phyloP scores from a whole-genome alignment of 2,113 vertebrate genomes.

The Otocyon megalotis region DNA sequence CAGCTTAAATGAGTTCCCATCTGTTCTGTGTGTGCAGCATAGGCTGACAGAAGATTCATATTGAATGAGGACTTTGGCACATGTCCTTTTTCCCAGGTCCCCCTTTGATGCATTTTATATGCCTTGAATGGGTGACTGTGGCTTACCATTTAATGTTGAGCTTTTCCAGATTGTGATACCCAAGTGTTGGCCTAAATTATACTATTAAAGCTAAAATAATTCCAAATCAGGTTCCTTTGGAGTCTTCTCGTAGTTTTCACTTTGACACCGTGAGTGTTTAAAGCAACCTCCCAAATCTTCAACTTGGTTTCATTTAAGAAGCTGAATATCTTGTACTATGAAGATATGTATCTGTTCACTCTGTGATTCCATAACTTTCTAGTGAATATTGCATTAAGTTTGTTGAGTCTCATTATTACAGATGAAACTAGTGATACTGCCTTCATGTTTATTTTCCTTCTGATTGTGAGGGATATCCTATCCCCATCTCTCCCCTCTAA shows the following conservation, averaged over 20 bases:
- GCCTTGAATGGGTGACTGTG: background rate
- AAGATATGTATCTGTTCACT: constrained; percentile 68
- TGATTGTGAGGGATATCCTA: background rate
- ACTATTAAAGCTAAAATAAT: background rate
- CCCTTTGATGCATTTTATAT: background rate
- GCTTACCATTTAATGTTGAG: background rate
- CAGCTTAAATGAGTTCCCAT: too few relatives aligned
- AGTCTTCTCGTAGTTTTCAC: constrained; percentile 63
- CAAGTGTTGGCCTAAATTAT: constrained; percentile 50
- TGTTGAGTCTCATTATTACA: constrained; percentile 49
- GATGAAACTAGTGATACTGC: constrained; percentile 19
- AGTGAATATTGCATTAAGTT: constrained; percentile 79
- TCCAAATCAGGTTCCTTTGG: constrained; percentile 59
- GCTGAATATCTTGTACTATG: constrained; percentile 56
- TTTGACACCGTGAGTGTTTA: constrained; percentile 59
- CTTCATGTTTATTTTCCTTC: constrained; percentile 68
- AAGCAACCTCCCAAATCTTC: background rate
- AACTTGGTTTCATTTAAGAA: constrained; percentile 30
- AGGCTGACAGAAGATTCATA: background rate
- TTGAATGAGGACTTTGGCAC: too few relatives aligned
- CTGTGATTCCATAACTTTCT: constrained; percentile 66
- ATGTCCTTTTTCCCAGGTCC: background rate
- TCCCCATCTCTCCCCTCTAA: background rate
- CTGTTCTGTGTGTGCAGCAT: background rate
- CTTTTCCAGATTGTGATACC: background rate